Conservation (phyloP, 2,888 invertebrate species). For the Caenorhabditis becei region DNA sequence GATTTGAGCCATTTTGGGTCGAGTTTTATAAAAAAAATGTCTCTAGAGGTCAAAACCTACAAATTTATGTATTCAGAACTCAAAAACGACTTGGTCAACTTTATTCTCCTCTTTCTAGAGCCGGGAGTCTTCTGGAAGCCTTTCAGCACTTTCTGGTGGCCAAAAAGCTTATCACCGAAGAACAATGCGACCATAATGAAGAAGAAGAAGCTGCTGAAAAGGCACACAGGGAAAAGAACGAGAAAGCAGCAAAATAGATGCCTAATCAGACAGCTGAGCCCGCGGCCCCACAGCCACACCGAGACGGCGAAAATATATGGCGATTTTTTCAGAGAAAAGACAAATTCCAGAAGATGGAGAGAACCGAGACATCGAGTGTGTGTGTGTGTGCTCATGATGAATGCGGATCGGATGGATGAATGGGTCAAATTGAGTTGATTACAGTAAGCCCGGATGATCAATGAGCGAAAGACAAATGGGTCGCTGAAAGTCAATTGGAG, state of each 20-base stretch:
- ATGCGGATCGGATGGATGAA: slow-evolving; percentile 9
- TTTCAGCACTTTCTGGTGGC: no score
- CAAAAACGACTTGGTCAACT: no score
- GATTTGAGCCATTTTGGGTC: no score
- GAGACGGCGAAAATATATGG: not conserved
- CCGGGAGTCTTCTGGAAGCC: no score
- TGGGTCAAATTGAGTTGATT: slow-evolving; percentile 16
- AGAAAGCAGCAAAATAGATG: slow-evolving; percentile 33
- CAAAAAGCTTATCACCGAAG: no score
- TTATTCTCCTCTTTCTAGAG: not conserved
- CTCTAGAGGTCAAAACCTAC: no score
- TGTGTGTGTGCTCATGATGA: no score
- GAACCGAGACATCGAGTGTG: not conserved
- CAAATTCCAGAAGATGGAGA: not conserved
- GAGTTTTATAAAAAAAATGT: no score
- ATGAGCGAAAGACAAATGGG: not conserved
- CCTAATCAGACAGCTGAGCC: slow-evolving; percentile 48
- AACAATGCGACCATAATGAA: no score
- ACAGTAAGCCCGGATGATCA: slow-evolving; percentile 17
- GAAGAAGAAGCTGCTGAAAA: slow-evolving; percentile 3
- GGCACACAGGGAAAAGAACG: slow-evolving; percentile 5
- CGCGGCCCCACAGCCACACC: not conserved
- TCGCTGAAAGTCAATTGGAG: not conserved
- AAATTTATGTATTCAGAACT: no score
- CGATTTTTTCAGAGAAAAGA: slow-evolving; percentile 28